phyloP scores from a whole-genome alignment of 2,113 vertebrate genomes.

The Elephas maximus region DNA sequence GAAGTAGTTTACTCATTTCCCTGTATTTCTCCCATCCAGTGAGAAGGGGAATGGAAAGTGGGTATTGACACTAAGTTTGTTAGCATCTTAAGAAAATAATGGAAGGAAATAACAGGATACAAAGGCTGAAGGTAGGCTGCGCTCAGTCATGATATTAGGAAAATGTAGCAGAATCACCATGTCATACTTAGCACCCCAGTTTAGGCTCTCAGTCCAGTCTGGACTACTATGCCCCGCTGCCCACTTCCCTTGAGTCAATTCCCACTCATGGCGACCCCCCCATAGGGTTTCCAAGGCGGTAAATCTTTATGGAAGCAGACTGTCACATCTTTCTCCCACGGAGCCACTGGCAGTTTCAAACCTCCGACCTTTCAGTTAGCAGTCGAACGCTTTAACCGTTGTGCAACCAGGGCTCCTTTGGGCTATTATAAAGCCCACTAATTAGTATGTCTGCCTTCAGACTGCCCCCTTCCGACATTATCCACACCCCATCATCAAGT shows the following conservation, averaged over 20 bases:
- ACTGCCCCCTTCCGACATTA: neutral
- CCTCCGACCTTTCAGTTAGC: too few relatives aligned
- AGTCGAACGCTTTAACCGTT: too few relatives aligned
- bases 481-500: fast-evolving
- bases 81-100: neutral
- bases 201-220: neutral
- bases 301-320: too few relatives aligned
- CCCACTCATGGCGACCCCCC: too few relatives aligned
- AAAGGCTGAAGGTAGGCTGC: fast-evolving
- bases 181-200: fast-evolving
- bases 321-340: too few relatives aligned
- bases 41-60: neutral
- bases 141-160: neutral
- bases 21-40: neutral
- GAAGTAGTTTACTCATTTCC: neutral
- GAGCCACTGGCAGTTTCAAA: too few relatives aligned
- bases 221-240: too few relatives aligned
- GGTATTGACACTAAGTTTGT: neutral
- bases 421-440: neutral
- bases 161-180: neutral
- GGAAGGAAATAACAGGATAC: neutral
- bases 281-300: too few relatives aligned
- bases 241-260: too few relatives aligned
- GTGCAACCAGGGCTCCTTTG: too few relatives aligned
- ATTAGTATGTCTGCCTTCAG: too few relatives aligned